Evolutionary conservation across 2,888 invertebrate species (phyloP), one percentile per base, ranked within the genome.

Genomic region (Cephus rjabovi): DNA sequence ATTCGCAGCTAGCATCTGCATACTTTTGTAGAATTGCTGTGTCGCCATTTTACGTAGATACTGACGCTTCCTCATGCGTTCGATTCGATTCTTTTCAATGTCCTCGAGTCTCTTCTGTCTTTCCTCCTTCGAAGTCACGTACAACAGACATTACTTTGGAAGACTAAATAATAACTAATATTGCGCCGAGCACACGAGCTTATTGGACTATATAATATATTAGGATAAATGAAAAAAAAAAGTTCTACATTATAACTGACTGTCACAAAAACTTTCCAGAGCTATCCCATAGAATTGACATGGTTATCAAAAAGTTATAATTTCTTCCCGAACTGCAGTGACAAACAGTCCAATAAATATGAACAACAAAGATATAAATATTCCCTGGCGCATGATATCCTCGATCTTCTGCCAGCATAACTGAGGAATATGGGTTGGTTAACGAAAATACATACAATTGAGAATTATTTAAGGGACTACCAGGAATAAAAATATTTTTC

Each of bases 1-100:
- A 90, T 96, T 97, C 3, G 95, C 94, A 87, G 96, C 96, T 86
- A 97, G 92, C 95, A 97, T 96, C 91, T 96, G 96, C 92, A 97
- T 93, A 90, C 97, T 97, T 92, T 96, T 97, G 91, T 95, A 93
- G 92, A 97, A 97, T 88, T 96, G 96, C 85, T 96, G 95, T 74
- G 96, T 96, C 87, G 95, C 95, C 92, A 95, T 95, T 87, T 95
- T 95, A 85, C 96, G 94, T 81, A 95, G 94, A 88, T 95, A 94
- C 81, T 94, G 93, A 71, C 95, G 93, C 86, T 94, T 94, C 90
- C 93, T 93, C 92, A 93, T 93, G 75, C 95, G 93, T 80, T 96
- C 95, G 83, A 91, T 91, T 77, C 95, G 94, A 93, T 95, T 94
- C 83, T 93, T 92, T 91, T 95, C 94, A 83, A 96, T 96, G 87